phyloP scores from a whole-genome alignment of 2,113 vertebrate species.

The Scytalopus superciliaris region DNA sequence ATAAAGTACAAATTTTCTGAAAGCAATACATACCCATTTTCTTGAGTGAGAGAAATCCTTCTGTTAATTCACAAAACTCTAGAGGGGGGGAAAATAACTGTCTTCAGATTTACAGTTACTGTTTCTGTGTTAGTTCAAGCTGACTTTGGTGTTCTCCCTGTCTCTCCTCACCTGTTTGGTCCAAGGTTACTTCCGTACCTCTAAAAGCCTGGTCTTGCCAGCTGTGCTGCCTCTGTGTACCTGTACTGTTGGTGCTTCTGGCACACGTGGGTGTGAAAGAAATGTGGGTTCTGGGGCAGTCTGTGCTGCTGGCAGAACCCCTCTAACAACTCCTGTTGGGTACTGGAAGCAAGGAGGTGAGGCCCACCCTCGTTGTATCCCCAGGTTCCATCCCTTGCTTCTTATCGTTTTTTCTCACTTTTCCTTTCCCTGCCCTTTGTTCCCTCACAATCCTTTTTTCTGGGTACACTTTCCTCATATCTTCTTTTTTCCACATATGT shows the following conservation, averaged over 20 bases:
- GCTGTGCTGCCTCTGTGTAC: accelerated
- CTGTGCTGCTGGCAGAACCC: not conserved
- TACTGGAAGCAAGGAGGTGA: not conserved
- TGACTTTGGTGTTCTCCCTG: not conserved
- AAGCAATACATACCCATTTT: constrained; percentile 56
- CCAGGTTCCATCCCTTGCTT: not conserved
- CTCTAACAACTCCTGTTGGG: not conserved
- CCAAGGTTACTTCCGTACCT: not conserved
- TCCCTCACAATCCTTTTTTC: not conserved
- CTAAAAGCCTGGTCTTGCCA: not conserved
- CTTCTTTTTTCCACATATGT: not conserved
- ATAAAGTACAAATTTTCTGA: not conserved
- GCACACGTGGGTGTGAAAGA: accelerated
- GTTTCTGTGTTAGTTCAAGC: not conserved
- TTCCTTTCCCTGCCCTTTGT: not conserved
- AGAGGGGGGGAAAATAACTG: accelerated
- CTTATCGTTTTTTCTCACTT: not conserved
- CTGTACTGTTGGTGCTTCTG: not conserved
- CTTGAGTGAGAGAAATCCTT: not conserved
- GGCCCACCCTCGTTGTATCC: not conserved
- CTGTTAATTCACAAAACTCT: not conserved
- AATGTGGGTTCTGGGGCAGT: not conserved
- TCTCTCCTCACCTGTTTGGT: not conserved
- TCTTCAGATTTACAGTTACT: not conserved
- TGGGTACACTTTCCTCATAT: not conserved